A percentile compares a stretch with the other conserved stretches of the same genome.
phyloP scores from a whole-genome alignment of 2,888 invertebrate species.

The Drosophila algonquin region DNA sequence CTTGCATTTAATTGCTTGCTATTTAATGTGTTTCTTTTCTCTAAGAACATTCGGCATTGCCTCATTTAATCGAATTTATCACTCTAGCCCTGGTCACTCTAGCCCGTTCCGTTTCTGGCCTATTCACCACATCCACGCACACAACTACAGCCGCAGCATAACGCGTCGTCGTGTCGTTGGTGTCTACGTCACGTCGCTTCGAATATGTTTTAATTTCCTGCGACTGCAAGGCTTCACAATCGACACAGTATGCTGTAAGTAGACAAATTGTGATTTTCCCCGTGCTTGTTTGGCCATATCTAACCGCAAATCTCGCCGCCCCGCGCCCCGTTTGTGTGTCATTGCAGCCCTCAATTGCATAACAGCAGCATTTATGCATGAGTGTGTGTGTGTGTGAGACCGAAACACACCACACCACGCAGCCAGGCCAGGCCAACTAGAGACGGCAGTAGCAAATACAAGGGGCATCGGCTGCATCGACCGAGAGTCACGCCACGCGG shows the following conservation, averaged over 20 bases:
- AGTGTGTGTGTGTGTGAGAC: constrained; percentile 66
- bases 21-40: no score
- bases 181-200: constrained; percentile 74
- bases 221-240: constrained; percentile 46
- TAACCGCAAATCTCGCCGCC: constrained; percentile 20
- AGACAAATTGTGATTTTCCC: constrained; percentile 28
- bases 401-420: constrained; percentile 62
- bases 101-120: constrained; percentile 11
- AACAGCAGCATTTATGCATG: constrained; percentile 74
- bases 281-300: constrained; percentile 10
- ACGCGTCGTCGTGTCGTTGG: constrained; percentile 69
- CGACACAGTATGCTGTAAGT: constrained; percentile 70
- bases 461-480: constrained; percentile 1
- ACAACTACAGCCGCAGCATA: constrained; percentile 38
- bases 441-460: constrained; percentile 23
- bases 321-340: constrained; percentile 36
- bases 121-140: constrained; percentile 42
- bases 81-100: constrained; percentile 50
- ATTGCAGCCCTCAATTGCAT: constrained; percentile 80
- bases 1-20: no score
- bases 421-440: constrained; percentile 9
- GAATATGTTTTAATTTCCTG: constrained; percentile 69
- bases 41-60: not conserved
- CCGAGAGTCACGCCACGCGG: constrained; percentile 10
- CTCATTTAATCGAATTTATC: constrained; percentile 29